Evolutionary conservation across 1,140 invertebrate genomes (phyloP).

Genomic region (Anoplophora glabripennis): DNA sequence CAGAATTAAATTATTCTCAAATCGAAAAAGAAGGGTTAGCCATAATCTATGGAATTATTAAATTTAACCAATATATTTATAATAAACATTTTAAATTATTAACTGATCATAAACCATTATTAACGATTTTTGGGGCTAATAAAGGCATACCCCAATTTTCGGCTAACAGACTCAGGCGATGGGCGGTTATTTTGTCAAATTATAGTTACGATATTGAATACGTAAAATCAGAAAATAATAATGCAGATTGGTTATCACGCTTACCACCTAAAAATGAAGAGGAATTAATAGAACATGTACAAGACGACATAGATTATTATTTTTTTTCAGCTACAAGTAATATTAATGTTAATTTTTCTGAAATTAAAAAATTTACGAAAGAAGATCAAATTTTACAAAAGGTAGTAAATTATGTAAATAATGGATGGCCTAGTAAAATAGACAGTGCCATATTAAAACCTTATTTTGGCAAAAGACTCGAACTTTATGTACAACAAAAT

Average conservation of each 20-base stretch:
- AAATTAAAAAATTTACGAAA: slow-evolving; percentile 19
- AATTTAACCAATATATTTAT: slow-evolving; percentile 42
- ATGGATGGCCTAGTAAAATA: background rate
- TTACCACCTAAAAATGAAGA: slow-evolving; percentile 29
- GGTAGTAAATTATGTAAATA: background rate
- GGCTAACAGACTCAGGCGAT: slow-evolving; percentile 42
- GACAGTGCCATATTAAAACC: background rate
- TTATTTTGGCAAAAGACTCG: slow-evolving; percentile 14
- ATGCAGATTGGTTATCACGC: slow-evolving; percentile 39
- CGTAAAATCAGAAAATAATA: slow-evolving; percentile 10
- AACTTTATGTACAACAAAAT: slow-evolving; percentile 31
- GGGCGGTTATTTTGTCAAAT: slow-evolving; percentile 40
- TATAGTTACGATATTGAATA: slow-evolving; percentile 45
- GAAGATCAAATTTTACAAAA: slow-evolving; percentile 4
- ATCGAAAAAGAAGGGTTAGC: slow-evolving; percentile 31
- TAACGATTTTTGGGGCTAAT: slow-evolving; percentile 47
- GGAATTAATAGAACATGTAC: too few species aligned
- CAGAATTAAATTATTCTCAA: slow-evolving; percentile 44
- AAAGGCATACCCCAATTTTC: slow-evolving; percentile 38
- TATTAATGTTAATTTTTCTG: too few species aligned
- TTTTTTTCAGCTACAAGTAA: too few species aligned
- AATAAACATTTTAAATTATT: slow-evolving; percentile 51
- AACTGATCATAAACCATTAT: slow-evolving; percentile 54
- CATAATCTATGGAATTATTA: slow-evolving; percentile 34
- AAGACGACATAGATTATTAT: too few species aligned